Conservation (phyloP, 2,888 invertebrate genomes). For the Erpobdella octoculata region DNA sequence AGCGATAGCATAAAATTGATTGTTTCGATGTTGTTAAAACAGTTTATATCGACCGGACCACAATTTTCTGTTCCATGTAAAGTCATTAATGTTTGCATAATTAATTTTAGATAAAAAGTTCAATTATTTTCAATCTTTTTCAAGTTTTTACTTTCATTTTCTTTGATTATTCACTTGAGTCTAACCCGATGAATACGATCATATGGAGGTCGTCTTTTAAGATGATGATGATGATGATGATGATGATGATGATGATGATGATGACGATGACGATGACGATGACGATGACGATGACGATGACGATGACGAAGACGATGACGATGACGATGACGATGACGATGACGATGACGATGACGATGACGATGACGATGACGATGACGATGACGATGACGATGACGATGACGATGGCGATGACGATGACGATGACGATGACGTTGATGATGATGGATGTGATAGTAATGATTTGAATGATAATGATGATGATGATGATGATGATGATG, state of each 20-base stretch:
- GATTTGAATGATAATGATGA: conserved; percentile 28
- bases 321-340: conserved; percentile 28
- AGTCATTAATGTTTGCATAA: no score
- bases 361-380: neutral
- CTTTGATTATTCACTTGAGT: no score
- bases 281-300: conserved; percentile 22
- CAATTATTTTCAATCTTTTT: no score
- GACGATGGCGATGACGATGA: conserved; percentile 9
- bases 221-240: conserved; percentile 28
- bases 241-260: conserved; percentile 24
- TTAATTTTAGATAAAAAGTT: no score
- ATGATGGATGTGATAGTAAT: conserved; percentile 23
- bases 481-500: conserved; percentile 28
- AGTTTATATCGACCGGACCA: no score
- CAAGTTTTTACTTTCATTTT: no score
- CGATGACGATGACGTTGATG: conserved; percentile 26
- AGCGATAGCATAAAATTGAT: no score
- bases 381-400: neutral
- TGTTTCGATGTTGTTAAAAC: no score
- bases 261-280: conserved; percentile 13
- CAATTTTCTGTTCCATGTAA: no score
- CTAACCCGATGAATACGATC: no score
- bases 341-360: conserved; percentile 28
- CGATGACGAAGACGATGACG: conserved; percentile 24
- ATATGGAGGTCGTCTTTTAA: no score